Conservation (phyloP, 2,113 vertebrate species). For the Notarius quadriscutis region DNA sequence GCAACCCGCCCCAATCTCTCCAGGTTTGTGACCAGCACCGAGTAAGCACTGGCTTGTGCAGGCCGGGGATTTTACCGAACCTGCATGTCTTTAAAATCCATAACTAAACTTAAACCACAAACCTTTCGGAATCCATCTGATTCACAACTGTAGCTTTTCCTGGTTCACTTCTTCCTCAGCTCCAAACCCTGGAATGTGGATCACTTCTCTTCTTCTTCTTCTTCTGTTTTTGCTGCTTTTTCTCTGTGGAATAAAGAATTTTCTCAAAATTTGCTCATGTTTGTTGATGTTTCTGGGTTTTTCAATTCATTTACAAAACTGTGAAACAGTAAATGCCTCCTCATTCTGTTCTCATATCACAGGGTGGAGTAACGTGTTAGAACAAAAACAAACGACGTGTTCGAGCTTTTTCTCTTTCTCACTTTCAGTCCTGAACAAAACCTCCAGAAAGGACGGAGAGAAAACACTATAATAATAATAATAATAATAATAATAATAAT, state of each 20-base stretch:
- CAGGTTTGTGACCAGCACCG: too few relatives aligned
- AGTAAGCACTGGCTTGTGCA: too few relatives aligned
- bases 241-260: neutral
- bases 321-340: neutral
- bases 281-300: neutral
- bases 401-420: neutral
- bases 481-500: neutral
- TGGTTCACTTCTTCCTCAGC: neutral
- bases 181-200: neutral
- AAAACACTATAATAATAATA: neutral
- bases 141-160: neutral
- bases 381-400: neutral
- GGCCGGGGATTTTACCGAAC: too few relatives aligned
- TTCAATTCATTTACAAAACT: neutral
- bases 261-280: neutral
- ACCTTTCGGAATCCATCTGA: neutral
- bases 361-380: neutral
- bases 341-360: neutral
- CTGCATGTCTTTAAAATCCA: too few relatives aligned
- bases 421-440: neutral
- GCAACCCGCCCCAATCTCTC: too few relatives aligned
- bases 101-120: neutral
- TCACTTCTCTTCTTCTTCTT: neutral
- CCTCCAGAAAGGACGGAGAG: neutral
- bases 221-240: neutral